Conservation (phyloP, 2,113 vertebrate species). For the Cynocephalus volans region DNA sequence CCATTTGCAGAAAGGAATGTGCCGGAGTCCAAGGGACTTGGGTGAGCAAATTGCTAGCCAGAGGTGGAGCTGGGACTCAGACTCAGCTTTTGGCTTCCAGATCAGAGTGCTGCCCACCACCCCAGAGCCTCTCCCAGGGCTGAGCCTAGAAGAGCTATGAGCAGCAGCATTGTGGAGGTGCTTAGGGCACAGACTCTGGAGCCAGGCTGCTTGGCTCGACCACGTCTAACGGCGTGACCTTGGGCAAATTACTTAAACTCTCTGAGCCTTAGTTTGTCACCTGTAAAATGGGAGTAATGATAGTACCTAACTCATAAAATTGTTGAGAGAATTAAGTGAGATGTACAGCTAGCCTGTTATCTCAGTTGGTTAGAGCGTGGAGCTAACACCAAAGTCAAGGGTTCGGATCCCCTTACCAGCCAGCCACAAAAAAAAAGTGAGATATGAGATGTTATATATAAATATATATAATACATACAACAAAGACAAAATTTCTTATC, state of each 20-base stretch:
- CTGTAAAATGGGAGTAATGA: background rate
- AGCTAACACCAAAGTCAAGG: too few relatives aligned
- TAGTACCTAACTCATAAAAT: background rate
- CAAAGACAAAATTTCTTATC: background rate
- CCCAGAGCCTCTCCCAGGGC: too few relatives aligned
- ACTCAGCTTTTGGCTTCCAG: background rate
- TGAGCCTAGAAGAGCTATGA: background rate
- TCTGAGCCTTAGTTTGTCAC: conserved; percentile 33
- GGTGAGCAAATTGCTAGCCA: background rate
- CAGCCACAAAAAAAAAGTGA: too few relatives aligned
- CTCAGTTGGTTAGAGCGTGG: too few relatives aligned
- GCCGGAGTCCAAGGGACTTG: background rate
- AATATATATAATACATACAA: background rate
- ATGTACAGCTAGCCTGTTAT: too few relatives aligned
- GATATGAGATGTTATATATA: background rate
- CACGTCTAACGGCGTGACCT: background rate
- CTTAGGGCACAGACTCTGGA: background rate
- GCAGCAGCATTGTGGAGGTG: rapidly evolving
- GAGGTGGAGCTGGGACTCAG: background rate
- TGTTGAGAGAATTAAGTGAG: background rate
- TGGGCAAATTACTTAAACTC: background rate
- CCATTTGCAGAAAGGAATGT: background rate
- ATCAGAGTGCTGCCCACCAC: background rate
- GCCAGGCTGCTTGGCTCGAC: background rate
- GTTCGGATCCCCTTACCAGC: too few relatives aligned